Conservation (phyloP, 1,140 invertebrate species). For the Scylla paramamosain region DNA sequence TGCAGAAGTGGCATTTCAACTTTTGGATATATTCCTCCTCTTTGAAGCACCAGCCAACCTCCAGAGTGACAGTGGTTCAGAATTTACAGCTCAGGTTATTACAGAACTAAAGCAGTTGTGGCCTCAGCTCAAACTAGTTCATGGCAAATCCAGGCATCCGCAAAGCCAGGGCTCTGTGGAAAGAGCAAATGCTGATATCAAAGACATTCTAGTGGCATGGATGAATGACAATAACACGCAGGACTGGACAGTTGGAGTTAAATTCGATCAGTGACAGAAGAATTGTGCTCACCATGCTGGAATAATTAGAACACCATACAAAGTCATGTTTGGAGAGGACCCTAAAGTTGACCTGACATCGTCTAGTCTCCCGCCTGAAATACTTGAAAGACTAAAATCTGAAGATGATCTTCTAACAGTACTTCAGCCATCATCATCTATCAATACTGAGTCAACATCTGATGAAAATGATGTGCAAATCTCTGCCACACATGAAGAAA, state of each 20-base stretch:
- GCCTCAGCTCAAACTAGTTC: conserved; percentile 34
- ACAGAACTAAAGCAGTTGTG: conserved; percentile 42
- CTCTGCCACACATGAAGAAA: not conserved
- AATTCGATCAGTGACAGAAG: not conserved
- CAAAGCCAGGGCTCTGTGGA: conserved; percentile 69
- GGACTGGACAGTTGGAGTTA: not conserved
- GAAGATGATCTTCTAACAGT: conserved; percentile 57
- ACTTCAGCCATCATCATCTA: conserved; percentile 23
- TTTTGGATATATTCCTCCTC: conserved; percentile 80
- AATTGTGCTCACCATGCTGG: not conserved
- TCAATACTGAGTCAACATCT: not conserved
- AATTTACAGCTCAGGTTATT: conserved; percentile 79
- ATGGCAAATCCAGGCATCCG: conserved; percentile 55
- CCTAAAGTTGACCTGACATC: not conserved
- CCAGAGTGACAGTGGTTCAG: conserved; percentile 80
- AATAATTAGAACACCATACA: conserved; percentile 2
- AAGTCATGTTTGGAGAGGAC: conserved; percentile 4
- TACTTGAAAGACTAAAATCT: conserved; percentile 52
- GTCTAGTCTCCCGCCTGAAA: conserved; percentile 49
- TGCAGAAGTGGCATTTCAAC: conserved; percentile 79
- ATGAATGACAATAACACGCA: not conserved
- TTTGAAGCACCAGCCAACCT: conserved; percentile 80
- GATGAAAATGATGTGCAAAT: not conserved
- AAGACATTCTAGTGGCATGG: conserved; percentile 49
- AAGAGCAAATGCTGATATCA: conserved; percentile 55